Conservation (phyloP, 30 jellyfish, hydroid and myxozoan genomes). For the Hydra vulgaris region DNA sequence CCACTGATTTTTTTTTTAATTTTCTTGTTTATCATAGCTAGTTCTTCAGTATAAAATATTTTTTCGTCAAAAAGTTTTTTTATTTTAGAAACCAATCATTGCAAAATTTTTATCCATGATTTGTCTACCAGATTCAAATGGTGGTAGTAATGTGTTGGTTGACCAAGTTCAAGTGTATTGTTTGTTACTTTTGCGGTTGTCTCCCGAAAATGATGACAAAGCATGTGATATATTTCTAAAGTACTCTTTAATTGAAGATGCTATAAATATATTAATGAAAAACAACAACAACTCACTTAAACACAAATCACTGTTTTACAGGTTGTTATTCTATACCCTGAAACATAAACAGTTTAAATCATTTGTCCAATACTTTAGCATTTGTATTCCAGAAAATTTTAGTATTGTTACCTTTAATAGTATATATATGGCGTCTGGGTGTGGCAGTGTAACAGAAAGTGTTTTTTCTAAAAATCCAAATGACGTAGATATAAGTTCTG, state of each 20-base stretch:
- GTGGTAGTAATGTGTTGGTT: neutral
- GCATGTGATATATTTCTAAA: slow-evolving; percentile 17
- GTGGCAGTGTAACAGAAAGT: neutral
- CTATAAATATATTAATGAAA: slow-evolving; percentile 1
- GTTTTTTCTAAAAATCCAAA: neutral
- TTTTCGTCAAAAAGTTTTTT: too few relatives aligned
- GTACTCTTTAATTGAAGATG: neutral
- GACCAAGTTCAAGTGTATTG: slow-evolving; percentile 17
- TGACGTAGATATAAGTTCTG: neutral
- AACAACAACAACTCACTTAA: slow-evolving; percentile 1
- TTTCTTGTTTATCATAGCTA: too few relatives aligned
- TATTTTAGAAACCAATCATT: neutral
- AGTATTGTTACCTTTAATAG: slow-evolving; percentile 8
- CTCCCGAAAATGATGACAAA: slow-evolving; percentile 11
- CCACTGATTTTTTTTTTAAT: too few relatives aligned
- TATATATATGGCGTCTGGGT: neutral
- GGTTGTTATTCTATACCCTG: neutral
- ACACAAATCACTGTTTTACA: slow-evolving; percentile 15
- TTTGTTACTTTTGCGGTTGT: neutral
- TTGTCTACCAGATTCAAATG: neutral
- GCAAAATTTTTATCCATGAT: neutral
- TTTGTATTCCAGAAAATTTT: slow-evolving; percentile 12
- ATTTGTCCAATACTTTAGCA: neutral
- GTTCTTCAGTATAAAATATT: too few relatives aligned
- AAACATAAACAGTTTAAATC: neutral